phyloP scores from a whole-genome alignment of 2,113 vertebrate genomes.

The Helogale parvula region DNA sequence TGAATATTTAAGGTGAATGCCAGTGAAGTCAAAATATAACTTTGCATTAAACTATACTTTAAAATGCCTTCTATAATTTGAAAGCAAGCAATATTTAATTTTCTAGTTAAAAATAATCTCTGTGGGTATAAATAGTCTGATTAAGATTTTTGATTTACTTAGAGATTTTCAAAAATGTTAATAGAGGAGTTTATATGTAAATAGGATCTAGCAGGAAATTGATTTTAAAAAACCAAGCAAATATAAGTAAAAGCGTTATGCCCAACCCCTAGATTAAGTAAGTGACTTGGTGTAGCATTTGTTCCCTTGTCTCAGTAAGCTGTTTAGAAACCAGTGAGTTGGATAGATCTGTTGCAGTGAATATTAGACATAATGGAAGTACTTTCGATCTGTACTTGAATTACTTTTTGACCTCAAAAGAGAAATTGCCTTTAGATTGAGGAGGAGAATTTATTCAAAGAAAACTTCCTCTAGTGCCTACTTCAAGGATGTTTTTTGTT shows the following conservation, averaged over 20 bases:
- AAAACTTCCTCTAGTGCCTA: background rate
- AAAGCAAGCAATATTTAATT: background rate
- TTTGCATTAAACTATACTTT: background rate
- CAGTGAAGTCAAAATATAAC: background rate
- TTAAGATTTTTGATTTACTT: background rate
- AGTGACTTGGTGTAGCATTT: background rate
- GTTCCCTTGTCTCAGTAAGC: background rate
- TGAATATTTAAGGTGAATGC: background rate
- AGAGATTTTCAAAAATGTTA: background rate
- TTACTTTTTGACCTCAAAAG: background rate
- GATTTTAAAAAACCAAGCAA: background rate
- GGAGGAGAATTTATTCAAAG: background rate
- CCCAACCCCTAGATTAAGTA: background rate
- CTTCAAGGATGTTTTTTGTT: background rate
- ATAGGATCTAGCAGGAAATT: background rate
- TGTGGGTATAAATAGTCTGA: background rate
- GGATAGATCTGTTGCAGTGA: background rate
- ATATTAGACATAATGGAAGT: background rate
- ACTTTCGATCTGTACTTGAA: background rate
- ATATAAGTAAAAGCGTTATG: background rate
- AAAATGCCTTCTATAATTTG: background rate
- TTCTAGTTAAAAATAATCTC: background rate
- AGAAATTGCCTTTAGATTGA: background rate
- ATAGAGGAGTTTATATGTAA: background rate
- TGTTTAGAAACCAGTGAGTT: background rate